Evolutionary conservation across 2,888 invertebrate species (phyloP), one percentile per base, ranked within the genome.

Genomic region (Timema podura): DNA sequence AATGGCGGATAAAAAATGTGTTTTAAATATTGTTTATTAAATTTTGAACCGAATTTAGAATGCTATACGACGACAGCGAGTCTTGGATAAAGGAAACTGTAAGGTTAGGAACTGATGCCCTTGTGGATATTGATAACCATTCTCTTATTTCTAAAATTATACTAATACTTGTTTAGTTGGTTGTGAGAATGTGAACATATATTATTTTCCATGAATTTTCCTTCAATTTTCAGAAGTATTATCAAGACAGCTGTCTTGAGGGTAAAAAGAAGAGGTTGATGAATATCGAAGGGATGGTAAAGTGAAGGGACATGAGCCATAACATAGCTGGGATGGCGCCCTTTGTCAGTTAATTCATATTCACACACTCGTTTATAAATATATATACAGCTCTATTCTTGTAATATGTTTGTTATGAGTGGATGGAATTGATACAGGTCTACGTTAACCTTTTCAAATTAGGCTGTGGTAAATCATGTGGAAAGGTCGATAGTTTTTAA

Each of bases 281-380:
- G 70, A 65, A 72, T 70, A 59, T 67, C 67, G 65, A 71, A 73
- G 72, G 71, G 71, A 72, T 74, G 70, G 74, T 70, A 71, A 70
- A 73, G 73, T 70, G 69, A 74, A 74, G 70, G 74, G 74, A 74
- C 73, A 91, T 91, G 91, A 90, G 90, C 89, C 91, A 91, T 82
- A 90, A 91, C 84, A 85, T 91, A 86, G 86, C 87, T 81, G 91
- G 90, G 85, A 90, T 91, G 90, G 89, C 90, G 81, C 88, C 90
- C 80, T 91, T 89, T 83, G 80, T 81, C 74, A 78, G 77, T 78
- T 79, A 75, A 61, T 11, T 61, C 11, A 11, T 51, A 61, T 68
- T 48, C 45, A 64, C 61, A 13, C 6, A 15, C 13, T 47, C n/a
- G 46, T 61, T 7, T 61, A 8, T 64, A 10, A 6, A 9, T 13